Conservation (phyloP, 2,113 vertebrate species). For the Podocnemis expansa region DNA sequence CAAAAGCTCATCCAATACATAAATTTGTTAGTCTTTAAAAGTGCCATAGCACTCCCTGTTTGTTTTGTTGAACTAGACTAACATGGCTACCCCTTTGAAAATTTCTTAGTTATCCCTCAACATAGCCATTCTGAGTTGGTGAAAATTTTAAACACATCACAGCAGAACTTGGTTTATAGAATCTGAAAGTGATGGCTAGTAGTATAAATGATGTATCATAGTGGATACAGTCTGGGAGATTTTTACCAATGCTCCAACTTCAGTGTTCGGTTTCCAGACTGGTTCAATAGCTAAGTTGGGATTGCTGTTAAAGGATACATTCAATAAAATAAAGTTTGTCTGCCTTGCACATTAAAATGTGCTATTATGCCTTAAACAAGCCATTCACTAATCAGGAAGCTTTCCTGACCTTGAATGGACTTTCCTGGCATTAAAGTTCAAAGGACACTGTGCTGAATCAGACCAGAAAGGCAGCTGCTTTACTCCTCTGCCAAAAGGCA, state of each 20-base stretch:
- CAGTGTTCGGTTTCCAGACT: background rate
- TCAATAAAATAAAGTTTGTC: background rate
- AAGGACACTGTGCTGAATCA: background rate
- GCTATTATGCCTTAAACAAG: background rate
- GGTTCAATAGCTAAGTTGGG: background rate
- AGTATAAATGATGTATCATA: background rate
- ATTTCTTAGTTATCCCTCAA: background rate
- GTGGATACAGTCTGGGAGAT: background rate
- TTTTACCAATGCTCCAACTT: background rate
- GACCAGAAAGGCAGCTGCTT: background rate
- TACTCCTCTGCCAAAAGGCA: background rate
- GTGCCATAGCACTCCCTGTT: no score
- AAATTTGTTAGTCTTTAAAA: no score
- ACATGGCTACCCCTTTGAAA: no score
- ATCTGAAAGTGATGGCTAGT: background rate
- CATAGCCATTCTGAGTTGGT: background rate
- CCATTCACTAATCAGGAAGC: background rate
- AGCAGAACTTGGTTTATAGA: rapidly evolving
- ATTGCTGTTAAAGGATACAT: background rate
- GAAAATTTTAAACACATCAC: background rate
- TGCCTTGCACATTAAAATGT: background rate
- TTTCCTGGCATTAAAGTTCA: slow-evolving; percentile 1
- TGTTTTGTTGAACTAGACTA: no score
- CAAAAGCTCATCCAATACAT: no score
- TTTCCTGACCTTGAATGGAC: slow-evolving; percentile 12